Evolutionary conservation across 1,140 invertebrate genomes (phyloP).

Genomic region (Papilio xuthus): DNA sequence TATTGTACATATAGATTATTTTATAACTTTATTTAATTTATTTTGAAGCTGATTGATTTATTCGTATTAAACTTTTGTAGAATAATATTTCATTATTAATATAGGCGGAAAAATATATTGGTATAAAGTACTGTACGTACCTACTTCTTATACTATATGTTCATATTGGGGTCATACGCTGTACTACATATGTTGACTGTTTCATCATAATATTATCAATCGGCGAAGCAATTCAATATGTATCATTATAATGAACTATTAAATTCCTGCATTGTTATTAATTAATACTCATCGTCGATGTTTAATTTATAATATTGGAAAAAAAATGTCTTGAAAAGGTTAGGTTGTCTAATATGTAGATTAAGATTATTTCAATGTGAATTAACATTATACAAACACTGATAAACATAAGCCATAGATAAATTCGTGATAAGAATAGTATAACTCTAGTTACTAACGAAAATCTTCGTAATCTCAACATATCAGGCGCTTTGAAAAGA

Average conservation of each 20-base stretch:
- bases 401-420: slow-evolving; percentile 27
- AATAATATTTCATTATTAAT: background rate
- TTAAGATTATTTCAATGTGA: slow-evolving; percentile 21
- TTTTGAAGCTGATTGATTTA: background rate
- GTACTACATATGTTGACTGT: background rate
- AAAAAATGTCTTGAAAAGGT: no score
- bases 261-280: background rate
- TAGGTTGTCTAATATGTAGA: background rate
- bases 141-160: background rate
- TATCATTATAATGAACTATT: background rate
- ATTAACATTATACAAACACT: slow-evolving; percentile 28
- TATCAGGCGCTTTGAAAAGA: background rate
- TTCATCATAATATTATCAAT: slow-evolving; percentile 1
- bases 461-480: background rate
- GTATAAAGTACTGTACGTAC: background rate
- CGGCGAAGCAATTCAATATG: background rate
- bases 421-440: slow-evolving; percentile 23
- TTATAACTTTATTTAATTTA: background rate
- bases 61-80: background rate
- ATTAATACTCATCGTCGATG: no score
- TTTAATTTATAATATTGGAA: no score
- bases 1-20: background rate
- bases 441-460: slow-evolving; percentile 19
- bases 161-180: background rate
- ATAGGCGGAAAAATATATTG: background rate